Percentiles rank a stretch among this genome's conserved stretches.
Evolutionary conservation across 2,888 invertebrate genomes (phyloP).

Genomic region (Cantharis lateralis): DNA sequence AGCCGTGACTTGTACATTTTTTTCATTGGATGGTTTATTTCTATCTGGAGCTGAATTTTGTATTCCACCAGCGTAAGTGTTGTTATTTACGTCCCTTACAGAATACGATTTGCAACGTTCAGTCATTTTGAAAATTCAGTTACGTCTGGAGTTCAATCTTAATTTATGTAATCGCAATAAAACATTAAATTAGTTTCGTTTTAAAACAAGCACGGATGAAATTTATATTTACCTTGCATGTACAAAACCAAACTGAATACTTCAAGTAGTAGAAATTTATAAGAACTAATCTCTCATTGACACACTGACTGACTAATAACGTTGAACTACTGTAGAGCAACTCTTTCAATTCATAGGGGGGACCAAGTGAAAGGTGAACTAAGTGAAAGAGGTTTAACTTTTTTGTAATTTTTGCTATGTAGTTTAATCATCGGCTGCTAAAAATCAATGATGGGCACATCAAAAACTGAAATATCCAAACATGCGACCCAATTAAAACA

Average conservation of each 20-base stretch:
- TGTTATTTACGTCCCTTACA: conserved; percentile 63
- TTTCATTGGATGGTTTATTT: conserved; percentile 39
- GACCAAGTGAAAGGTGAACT: conserved; percentile 36
- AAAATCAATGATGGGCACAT: neutral
- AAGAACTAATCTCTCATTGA: conserved; percentile 46
- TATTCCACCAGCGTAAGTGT: conserved; percentile 58
- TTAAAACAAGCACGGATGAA: too few species aligned
- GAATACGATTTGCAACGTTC: conserved; percentile 63
- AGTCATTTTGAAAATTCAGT: conserved; percentile 53
- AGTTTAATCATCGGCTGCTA: neutral
- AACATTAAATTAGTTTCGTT: neutral
- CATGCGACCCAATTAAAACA: neutral
- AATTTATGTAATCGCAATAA: neutral
- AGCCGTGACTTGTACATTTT: conserved; percentile 66
- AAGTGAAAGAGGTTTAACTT: conserved; percentile 2
- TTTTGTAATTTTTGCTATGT: neutral
- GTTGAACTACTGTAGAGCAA: conserved; percentile 9
- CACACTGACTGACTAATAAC: conserved; percentile 52
- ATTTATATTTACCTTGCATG: neutral
- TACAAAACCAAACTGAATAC: neutral
- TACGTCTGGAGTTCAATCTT: neutral
- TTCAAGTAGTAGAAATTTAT: conserved; percentile 10
- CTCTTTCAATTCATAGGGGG: conserved; percentile 36
- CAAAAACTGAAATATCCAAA: neutral
- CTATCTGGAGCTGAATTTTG: conserved; percentile 37